phyloP scores from a whole-genome alignment of 1,140 invertebrate species.

The Theocolax elegans region DNA sequence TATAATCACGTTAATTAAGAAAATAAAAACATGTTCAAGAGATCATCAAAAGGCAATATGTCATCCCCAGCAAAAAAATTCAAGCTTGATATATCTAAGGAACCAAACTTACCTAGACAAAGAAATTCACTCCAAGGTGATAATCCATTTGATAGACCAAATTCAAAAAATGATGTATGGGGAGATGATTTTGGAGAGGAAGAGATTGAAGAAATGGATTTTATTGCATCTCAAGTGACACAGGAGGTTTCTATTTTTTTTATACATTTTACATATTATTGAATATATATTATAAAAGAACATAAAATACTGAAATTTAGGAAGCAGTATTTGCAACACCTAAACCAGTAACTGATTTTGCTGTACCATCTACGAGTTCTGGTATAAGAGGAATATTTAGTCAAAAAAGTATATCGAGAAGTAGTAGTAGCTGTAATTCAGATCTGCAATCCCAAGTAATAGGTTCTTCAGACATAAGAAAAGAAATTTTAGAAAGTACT shows the following conservation, averaged over 20 bases:
- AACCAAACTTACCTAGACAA: neutral
- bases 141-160: neutral
- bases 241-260: conserved; percentile 42
- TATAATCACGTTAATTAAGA: no score
- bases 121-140: neutral
- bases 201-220: conserved; percentile 59
- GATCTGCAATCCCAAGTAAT: conserved; percentile 38
- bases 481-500: conserved; percentile 34
- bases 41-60: conserved; percentile 15
- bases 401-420: conserved; percentile 1
- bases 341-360: conserved; percentile 3
- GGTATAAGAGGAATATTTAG: neutral
- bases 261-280: no score
- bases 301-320: conserved; percentile 19
- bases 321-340: conserved; percentile 11
- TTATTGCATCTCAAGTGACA: conserved; percentile 57
- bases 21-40: conserved; percentile 37
- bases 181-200: conserved; percentile 59
- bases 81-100: conserved; percentile 5
- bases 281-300: no score
- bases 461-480: conserved; percentile 32
- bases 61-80: conserved; percentile 23
- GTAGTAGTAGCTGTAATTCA: neutral
- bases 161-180: conserved; percentile 46
- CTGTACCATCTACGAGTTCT: conserved; percentile 26